Evolutionary conservation across 2,113 vertebrate genomes (phyloP).

Genomic region (Clarias macrocephalus): DNA sequence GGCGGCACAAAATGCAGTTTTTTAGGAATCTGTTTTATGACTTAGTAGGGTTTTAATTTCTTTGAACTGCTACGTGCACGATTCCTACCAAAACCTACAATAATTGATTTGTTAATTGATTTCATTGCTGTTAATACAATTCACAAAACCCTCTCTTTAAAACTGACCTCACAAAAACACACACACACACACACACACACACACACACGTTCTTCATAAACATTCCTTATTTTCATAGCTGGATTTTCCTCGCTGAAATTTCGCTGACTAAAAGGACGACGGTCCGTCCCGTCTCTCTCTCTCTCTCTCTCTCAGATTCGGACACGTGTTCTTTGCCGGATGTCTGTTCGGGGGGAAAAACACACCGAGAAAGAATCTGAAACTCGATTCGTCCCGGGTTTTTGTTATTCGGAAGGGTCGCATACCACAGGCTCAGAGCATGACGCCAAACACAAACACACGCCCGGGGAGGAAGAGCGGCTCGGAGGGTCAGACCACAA

Average conservation of each 20-base stretch:
- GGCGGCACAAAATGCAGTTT: neutral
- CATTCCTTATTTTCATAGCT: conserved; percentile 19
- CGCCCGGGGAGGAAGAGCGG: neutral
- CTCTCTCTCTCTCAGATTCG: neutral
- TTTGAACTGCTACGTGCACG: neutral
- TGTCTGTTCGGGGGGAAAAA: conserved; percentile 13
- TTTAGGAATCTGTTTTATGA: neutral
- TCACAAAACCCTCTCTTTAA: neutral
- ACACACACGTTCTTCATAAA: neutral
- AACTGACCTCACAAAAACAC: neutral
- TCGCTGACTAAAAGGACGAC: neutral
- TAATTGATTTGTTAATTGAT: too few species aligned
- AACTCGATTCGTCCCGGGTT: conserved; percentile 12
- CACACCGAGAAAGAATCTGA: neutral
- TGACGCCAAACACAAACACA: neutral
- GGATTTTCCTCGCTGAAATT: neutral
- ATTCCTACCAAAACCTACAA: too few species aligned
- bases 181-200: too few species aligned
- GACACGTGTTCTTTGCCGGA: neutral
- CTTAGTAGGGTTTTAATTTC: neutral
- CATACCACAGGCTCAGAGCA: conserved; percentile 39
- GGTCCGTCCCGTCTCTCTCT: neutral
- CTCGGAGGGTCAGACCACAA: neutral
- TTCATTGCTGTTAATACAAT: too few species aligned
- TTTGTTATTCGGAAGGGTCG: conserved; percentile 34